A percentile compares a stretch with the other conserved stretches of the same genome.
phyloP scores from a whole-genome alignment of 2,113 vertebrate species.

The Euleptes europaea region DNA sequence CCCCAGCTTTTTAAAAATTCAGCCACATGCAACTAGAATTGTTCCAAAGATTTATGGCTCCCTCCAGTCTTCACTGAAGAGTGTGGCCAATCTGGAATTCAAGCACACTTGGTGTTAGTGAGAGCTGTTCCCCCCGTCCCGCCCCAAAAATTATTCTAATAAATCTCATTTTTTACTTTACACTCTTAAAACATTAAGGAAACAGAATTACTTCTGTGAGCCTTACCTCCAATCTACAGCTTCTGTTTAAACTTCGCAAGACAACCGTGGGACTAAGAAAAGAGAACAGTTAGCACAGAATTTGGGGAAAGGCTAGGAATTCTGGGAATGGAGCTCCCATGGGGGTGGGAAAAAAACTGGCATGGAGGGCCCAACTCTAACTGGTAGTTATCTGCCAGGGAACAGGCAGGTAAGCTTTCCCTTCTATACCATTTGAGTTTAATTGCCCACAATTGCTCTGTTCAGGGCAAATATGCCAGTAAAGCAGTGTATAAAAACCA shows the following conservation, averaged over 20 bases:
- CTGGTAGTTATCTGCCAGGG: too few relatives aligned
- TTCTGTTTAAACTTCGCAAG: background rate
- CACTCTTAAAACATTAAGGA: background rate
- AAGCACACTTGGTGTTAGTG: background rate
- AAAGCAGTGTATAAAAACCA: too few relatives aligned
- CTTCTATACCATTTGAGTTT: too few relatives aligned
- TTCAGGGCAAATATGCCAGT: too few relatives aligned
- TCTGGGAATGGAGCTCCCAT: too few relatives aligned
- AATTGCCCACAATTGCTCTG: too few relatives aligned
- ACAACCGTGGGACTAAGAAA: too few relatives aligned
- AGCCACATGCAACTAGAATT: background rate
- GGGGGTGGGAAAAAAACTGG: too few relatives aligned
- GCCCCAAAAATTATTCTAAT: background rate
- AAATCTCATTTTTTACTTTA: constrained; percentile 5
- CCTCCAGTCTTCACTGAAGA: background rate
- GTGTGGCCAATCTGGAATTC: background rate
- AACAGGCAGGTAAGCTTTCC: too few relatives aligned
- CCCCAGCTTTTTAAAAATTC: background rate
- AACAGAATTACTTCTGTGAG: background rate
- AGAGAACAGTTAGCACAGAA: too few relatives aligned
- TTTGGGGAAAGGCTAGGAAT: too few relatives aligned
- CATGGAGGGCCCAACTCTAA: too few relatives aligned
- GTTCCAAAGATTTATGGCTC: background rate
- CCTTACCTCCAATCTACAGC: background rate
- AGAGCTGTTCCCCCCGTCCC: background rate